Evolutionary conservation across 2,113 vertebrate genomes (phyloP).

Genomic region (Eurystomus gularis): DNA sequence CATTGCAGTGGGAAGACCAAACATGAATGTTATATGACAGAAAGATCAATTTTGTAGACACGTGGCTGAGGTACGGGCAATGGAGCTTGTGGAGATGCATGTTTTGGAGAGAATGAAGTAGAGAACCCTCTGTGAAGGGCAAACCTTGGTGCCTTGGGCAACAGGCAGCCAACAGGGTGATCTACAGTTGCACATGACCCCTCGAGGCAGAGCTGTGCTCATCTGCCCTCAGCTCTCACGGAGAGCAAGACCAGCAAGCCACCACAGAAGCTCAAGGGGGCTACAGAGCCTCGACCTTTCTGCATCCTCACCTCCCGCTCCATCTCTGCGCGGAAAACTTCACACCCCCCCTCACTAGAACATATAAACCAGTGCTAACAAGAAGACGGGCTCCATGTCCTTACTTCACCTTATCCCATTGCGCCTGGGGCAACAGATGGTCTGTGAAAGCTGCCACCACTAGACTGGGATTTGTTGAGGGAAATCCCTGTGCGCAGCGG

Average conservation of each 20-base stretch:
- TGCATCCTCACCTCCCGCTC: accelerated
- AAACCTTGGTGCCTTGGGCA: background rate
- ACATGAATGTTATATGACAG: background rate
- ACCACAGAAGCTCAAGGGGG: background rate
- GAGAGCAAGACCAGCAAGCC: background rate
- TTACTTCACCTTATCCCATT: background rate
- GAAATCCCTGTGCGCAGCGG: background rate
- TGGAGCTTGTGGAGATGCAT: background rate
- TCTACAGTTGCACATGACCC: background rate
- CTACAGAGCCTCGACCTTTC: background rate
- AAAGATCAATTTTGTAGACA: background rate
- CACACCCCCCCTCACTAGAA: background rate
- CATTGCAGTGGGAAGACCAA: background rate
- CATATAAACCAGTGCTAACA: background rate
- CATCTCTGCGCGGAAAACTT: background rate
- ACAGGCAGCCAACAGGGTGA: background rate
- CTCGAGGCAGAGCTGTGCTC: background rate
- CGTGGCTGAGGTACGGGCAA: background rate
- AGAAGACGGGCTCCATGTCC: background rate
- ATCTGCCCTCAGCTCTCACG: accelerated
- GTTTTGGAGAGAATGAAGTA: background rate
- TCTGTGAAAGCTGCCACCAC: background rate
- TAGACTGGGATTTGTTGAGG: background rate
- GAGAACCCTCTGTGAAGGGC: background rate
- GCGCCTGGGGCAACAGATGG: background rate